Evolutionary conservation across 2,888 invertebrate species (phyloP).

Genomic region (Tanytarsus gracilentus): DNA sequence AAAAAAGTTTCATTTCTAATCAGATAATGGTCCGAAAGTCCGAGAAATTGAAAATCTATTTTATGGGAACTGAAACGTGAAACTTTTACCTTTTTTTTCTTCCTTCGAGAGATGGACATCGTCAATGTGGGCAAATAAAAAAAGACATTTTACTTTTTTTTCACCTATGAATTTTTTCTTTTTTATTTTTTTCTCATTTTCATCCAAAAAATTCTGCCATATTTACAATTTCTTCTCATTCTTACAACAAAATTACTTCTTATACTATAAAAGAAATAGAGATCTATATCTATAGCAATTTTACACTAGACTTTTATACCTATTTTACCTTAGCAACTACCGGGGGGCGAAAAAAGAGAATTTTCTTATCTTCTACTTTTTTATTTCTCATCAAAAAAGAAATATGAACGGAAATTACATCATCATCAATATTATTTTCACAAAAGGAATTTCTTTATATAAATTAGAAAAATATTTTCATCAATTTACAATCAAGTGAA

Average conservation of each 20-base stretch:
- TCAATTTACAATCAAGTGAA: too few relatives aligned
- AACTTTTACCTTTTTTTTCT: background rate
- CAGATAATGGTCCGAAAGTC: constrained; percentile 17
- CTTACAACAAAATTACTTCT: background rate
- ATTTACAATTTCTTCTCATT: background rate
- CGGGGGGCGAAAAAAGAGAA: too few relatives aligned
- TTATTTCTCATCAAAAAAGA: too few relatives aligned
- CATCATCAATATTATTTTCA: too few relatives aligned
- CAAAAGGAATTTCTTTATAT: too few relatives aligned
- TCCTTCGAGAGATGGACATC: background rate
- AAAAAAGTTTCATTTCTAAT: background rate
- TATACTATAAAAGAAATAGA: background rate
- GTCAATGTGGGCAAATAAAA: background rate
- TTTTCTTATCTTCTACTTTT: too few relatives aligned
- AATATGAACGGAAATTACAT: too few relatives aligned
- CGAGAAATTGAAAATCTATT: constrained; percentile 9
- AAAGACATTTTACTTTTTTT: background rate
- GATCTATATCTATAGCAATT: too few relatives aligned
- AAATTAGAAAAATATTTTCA: too few relatives aligned
- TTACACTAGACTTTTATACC: too few relatives aligned
- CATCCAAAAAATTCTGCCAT: background rate
- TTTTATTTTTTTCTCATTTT: background rate
- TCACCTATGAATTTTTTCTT: background rate
- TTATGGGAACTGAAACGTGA: background rate
- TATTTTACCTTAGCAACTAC: too few relatives aligned